Evolutionary conservation across 2,888 invertebrate genomes (phyloP).

Genomic region (Drosophila birchii): DNA sequence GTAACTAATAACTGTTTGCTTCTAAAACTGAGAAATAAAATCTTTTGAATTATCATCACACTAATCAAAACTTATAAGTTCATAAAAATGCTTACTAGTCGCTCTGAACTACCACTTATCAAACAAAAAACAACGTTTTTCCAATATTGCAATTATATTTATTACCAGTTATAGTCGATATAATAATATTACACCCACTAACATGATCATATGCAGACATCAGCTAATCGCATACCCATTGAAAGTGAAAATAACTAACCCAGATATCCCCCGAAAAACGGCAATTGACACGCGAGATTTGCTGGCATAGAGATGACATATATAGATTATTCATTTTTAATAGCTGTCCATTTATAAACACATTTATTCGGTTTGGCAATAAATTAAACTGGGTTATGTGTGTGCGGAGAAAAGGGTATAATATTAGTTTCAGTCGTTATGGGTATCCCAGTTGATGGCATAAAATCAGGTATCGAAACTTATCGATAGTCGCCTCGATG

Average conservation of each 20-base stretch:
- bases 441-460: background rate
- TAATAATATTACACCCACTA: background rate
- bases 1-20: too few relatives aligned
- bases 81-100: background rate
- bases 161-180: background rate
- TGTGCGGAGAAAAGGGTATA: background rate
- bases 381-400: conserved; percentile 47
- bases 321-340: conserved; percentile 53
- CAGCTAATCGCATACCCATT: conserved; percentile 41
- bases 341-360: conserved; percentile 31
- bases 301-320: conserved; percentile 58
- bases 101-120: background rate
- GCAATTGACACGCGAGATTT: conserved; percentile 45
- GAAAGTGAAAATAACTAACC: conserved; percentile 59
- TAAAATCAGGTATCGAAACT: conserved; percentile 2
- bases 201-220: conserved; percentile 1
- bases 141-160: background rate
- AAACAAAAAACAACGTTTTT: background rate
- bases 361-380: conserved; percentile 36
- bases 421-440: conserved; percentile 16
- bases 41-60: background rate
- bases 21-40: background rate
- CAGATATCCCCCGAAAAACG: conserved; percentile 12
- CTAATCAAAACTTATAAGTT: background rate
- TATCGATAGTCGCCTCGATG: conserved; percentile 58